A percentile compares a stretch with the other conserved stretches of the same genome.
These are phyloP conservation scores for Puffinus mauretanicus DNA, from an alignment of 2,113 vertebrate genomes.

Conservation along the genomic window DNA sequence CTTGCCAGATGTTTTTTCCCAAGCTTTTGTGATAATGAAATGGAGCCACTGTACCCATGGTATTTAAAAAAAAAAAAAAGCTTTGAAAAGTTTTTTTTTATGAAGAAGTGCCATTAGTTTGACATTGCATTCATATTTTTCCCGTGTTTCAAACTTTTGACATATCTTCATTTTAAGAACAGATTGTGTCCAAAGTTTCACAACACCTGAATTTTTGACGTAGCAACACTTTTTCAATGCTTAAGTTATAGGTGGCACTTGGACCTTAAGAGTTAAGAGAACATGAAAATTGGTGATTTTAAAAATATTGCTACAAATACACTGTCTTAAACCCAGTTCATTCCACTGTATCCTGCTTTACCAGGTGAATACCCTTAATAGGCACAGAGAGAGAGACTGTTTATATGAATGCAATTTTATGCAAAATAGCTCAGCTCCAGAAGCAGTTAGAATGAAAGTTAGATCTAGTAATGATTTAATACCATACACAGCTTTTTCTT, in stretches of 20 bases:
- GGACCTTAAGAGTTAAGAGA: not conserved
- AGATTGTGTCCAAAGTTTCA: not conserved
- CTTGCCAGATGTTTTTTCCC: constrained; percentile 31
- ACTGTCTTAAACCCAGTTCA: not conserved
- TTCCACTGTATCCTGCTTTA: not conserved
- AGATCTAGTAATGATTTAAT: not conserved
- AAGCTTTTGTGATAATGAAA: constrained; percentile 18
- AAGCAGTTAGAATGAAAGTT: not conserved
- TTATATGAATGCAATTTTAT: not conserved
- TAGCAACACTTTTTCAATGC: not conserved
- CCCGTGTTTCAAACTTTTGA: not conserved
- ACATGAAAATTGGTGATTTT: not conserved
- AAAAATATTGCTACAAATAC: not conserved
- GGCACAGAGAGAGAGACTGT: not conserved
- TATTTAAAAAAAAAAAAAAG: not conserved
- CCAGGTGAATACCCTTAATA: not conserved
- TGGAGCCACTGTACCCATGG: not conserved
- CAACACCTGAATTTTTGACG: not conserved
- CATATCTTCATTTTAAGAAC: not conserved
- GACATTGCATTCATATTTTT: not conserved
- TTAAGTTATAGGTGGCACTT: not conserved
- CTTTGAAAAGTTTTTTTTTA: not conserved
- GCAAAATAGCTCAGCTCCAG: not conserved
- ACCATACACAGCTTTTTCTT: not conserved
- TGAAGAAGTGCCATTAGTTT: not conserved